Evolutionary conservation across 2,797 vertebrate species (phyloP), one percentile per base, ranked within the genome.

Genomic region (Ctenopoma kingsleyae): DNA sequence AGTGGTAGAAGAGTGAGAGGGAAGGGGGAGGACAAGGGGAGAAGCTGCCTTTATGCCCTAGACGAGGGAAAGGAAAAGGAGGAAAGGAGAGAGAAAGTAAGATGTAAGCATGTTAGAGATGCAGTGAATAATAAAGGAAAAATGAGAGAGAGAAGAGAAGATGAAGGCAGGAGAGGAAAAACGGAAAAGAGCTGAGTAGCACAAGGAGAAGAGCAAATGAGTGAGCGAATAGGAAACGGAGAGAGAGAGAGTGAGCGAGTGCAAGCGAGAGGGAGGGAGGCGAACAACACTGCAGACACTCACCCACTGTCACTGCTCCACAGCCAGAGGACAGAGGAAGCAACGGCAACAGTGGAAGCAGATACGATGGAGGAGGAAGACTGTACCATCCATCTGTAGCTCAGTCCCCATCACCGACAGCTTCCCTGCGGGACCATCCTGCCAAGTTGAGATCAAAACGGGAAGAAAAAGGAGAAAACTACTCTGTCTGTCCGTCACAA

Each of bases 251-350:
- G 70, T 69, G 81, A 27, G 75, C 6, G 64, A 22, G 74, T 2
- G 75, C 35, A 76, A 58, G 85, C 6, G 44, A 64, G 75, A 1
- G 65, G 53, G 80, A 92, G 90, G 70, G 91, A 87, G 87, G 82
- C 63, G 78, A 86, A 81, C 77, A 81, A 84, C 82, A 87, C 90
- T 91, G 91, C 90, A 93, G 91, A 91, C 88, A 77, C 91, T 88
- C 88, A 76, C 84, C 85, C 90, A 81, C 88, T 89, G 89, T 91
- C 92, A 92, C 90, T 84, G 89, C 91, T 94, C 94, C 90, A 92
- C 94, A 87, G 91, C 95, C 92, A 91, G 93, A 94, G 87, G 91
- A 95, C 92, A 90, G 93, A 89, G 78, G 92, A 90, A 66, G 90
- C 89, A 71, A 77, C 86, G 74, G 87, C 82, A 82, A 61, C 72